Evolutionary conservation across 2,113 vertebrate species (phyloP).

Genomic region (Daboia siamensis): DNA sequence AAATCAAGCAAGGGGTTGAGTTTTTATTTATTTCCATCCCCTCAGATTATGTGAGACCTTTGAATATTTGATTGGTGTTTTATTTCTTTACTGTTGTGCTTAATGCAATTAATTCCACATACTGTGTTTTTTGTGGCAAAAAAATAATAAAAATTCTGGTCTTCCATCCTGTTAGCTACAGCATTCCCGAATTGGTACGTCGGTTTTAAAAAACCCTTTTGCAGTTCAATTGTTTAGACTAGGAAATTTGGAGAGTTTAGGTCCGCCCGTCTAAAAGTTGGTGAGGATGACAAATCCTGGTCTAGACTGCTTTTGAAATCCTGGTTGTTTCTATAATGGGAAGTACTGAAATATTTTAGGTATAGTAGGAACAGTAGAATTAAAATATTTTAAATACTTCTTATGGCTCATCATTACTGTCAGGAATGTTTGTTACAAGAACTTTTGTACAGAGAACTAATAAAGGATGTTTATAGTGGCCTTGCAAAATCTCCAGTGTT

Average conservation of each 20-base stretch:
- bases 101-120: neutral
- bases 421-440: neutral
- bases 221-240: neutral
- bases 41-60: neutral
- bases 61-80: neutral
- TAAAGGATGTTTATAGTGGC: conserved; percentile 1
- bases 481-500: neutral
- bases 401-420: neutral
- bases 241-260: neutral
- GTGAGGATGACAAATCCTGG: neutral
- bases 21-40: neutral
- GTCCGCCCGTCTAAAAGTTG: neutral
- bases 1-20: neutral
- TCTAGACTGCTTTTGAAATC: neutral
- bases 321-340: neutral
- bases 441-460: neutral
- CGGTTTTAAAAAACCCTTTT: neutral
- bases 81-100: neutral
- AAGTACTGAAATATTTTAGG: neutral
- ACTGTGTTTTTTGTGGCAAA: neutral
- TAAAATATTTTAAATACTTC: neutral
- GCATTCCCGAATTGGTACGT: neutral
- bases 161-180: neutral
- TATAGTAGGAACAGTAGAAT: neutral
- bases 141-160: neutral